Conservation (phyloP, 2,797 vertebrate species). For the Zalophus californianus region DNA sequence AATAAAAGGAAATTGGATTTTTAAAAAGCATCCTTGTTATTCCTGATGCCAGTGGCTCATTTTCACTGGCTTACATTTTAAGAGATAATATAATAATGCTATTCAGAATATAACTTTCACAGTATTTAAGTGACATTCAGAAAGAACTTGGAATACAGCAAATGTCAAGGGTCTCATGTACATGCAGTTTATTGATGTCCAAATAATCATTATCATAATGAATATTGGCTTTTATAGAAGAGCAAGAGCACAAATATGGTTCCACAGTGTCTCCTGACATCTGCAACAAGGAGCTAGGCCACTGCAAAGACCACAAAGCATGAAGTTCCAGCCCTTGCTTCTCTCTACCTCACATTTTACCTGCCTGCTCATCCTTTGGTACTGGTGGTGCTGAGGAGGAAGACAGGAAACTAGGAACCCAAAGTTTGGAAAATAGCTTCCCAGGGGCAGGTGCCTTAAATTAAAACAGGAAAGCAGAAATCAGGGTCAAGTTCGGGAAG, state of each 20-base stretch:
- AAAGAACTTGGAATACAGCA: background rate
- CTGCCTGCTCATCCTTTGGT: background rate
- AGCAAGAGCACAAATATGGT: background rate
- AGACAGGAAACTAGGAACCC: background rate
- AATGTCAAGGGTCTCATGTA: background rate
- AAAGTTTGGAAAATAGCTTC: constrained; percentile 26
- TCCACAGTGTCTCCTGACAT: background rate
- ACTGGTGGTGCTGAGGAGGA: background rate
- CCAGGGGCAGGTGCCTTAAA: background rate
- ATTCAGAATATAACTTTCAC: background rate
- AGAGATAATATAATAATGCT: background rate
- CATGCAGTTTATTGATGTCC: background rate
- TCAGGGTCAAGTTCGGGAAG: background rate
- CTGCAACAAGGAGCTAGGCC: background rate
- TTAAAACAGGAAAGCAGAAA: background rate
- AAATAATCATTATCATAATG: background rate
- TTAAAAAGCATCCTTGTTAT: background rate
- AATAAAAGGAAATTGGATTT: background rate
- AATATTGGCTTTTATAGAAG: background rate
- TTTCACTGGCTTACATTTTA: constrained; percentile 9
- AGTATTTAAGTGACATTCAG: background rate
- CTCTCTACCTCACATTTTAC: background rate
- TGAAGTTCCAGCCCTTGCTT: background rate
- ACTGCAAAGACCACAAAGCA: background rate
- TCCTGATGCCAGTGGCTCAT: background rate